Conservation (phyloP, 2,888 invertebrate genomes). For the Drosophila demipolita region DNA sequence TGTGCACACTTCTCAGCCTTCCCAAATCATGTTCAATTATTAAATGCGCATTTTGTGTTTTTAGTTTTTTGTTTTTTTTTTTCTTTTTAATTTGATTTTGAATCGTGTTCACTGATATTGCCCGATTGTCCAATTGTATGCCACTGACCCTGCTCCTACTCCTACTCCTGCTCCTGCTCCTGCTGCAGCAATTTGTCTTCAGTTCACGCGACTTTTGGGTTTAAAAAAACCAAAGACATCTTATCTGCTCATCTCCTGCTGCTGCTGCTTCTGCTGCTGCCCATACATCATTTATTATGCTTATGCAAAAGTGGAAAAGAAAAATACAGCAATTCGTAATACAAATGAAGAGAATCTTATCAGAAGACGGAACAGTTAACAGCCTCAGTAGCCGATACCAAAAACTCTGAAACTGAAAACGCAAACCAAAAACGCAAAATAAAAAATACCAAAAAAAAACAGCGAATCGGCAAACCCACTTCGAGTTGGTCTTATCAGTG, state of each 20-base stretch:
- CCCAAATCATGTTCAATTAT: background rate
- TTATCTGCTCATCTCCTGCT: constrained; percentile 30
- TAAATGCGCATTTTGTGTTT: background rate
- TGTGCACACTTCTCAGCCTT: background rate
- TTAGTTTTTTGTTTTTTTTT: too few species aligned
- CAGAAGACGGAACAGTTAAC: constrained; percentile 45
- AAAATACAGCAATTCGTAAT: constrained; percentile 1
- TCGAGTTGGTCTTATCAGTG: constrained; percentile 64
- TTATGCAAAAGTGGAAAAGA: constrained; percentile 42
- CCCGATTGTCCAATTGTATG: constrained; percentile 25
- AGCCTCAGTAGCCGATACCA: constrained; percentile 10
- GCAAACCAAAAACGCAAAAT: background rate
- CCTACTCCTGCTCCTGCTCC: background rate
- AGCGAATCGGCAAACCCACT: constrained; percentile 56
- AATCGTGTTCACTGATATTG: background rate
- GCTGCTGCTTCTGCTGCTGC: constrained; percentile 18
- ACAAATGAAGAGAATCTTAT: constrained; percentile 42
- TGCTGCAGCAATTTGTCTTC: constrained; percentile 43
- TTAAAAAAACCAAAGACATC: constrained; percentile 14
- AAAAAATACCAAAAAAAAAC: background rate
- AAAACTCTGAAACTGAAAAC: constrained; percentile 20
- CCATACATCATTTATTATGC: constrained; percentile 63
- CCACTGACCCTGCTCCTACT: background rate
- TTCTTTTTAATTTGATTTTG: too few species aligned
- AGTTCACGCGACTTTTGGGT: constrained; percentile 5